Evolutionary conservation across 1,140 invertebrate species (phyloP), one percentile per base, ranked within the genome.

Genomic region (Ceratosolen fusciceps): DNA sequence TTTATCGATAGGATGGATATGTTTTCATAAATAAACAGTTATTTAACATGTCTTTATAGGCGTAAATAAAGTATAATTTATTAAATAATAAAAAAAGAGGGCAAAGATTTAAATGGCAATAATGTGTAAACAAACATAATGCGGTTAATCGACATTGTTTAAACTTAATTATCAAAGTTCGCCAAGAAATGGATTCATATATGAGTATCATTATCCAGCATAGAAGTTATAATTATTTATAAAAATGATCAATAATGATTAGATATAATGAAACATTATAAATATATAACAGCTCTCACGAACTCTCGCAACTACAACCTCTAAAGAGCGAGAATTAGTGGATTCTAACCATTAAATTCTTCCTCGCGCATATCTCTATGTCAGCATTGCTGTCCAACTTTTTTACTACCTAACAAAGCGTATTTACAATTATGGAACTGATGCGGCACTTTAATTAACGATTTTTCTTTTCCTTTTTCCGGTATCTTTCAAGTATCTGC

Each of bases 231-330:
- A 54, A 77, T 77, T 29, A 37, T 34, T 39, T 31, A 67, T 68
- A 70, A 68, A 58, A 70, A 70, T 29, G 65, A 56, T 24, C 65
- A 26, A 76, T 77, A 77, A 77, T 77, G 24, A 67, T 77, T 70
- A 77, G 10, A 16, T 54, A 68, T 68, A n/a, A n/a, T n/a, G n/a
- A n/a, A n/a, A n/a, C n/a, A n/a, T n/a, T n/a, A n/a, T n/a, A n/a
- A n/a, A 43, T 43, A 43, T 43, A 7, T 43, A 5, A 43, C 24
- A n/a, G 8, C 29, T 75, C 65, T 75, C 37, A 37, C 29, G 58
- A 39, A 39, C n/a, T 67, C 56, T 31, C 62, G 31, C 47, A n/a
- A 60, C 5, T 31, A 26, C 16, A 24, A 29, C 5, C 9, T 16
- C n/a, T 21, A 29, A 19, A 0, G 21, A 3, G 12, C 56, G 74